phyloP scores from a whole-genome alignment of 1,140 invertebrate species.

The Scaptodrosophila lebanonensis region DNA sequence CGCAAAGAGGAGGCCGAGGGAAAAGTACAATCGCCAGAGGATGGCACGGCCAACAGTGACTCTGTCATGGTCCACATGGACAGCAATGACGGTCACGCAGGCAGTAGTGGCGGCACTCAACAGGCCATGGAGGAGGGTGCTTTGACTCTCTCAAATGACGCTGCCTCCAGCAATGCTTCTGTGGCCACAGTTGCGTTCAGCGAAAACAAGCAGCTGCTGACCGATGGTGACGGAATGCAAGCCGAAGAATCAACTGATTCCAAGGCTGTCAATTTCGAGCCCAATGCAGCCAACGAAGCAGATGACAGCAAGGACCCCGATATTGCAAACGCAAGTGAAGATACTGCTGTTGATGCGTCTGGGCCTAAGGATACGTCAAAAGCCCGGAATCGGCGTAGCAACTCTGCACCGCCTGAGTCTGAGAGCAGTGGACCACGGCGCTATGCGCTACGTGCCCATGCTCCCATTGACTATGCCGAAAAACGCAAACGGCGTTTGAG shows the following conservation, averaged over 20 bases:
- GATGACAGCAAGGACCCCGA: no score
- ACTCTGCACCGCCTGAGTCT: not conserved
- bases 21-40: slow-evolving; percentile 23
- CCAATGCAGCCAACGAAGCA: no score
- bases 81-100: slow-evolving; percentile 18
- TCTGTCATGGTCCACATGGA: slow-evolving; percentile 39
- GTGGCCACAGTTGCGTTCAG: slow-evolving; percentile 19
- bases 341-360: no score
- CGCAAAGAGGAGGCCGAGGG: not conserved
- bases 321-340: no score
- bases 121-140: not conserved
- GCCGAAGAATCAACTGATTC: no score
- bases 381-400: no score
- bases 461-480: no score
- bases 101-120: not conserved
- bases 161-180: slow-evolving; percentile 12
- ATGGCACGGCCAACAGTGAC: slow-evolving; percentile 53
- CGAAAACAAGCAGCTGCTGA: slow-evolving; percentile 11
- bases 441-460: not conserved
- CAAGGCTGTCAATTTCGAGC: no score
- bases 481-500: no score
- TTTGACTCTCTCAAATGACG: no score
- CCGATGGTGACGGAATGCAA: not conserved
- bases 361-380: no score
- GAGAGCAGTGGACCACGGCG: not conserved